A percentile compares a stretch with the other conserved stretches of the same genome.
Conservation (phyloP, 2,797 vertebrate genomes). For the Fratercula arctica region DNA sequence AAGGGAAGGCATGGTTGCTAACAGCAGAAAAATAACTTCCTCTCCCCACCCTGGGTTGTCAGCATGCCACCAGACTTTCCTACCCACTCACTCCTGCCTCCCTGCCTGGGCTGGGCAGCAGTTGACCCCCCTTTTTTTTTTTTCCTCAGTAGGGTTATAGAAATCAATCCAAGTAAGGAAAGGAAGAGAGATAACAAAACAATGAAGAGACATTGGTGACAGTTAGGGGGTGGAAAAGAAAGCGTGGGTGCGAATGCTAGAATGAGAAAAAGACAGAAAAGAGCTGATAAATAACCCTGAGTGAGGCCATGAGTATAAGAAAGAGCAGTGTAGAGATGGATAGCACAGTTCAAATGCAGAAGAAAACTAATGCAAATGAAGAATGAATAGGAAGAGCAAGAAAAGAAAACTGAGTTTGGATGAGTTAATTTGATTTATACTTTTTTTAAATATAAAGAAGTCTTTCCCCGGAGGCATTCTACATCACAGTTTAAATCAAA, state of each 20-base stretch:
- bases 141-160: not conserved
- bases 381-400: not conserved
- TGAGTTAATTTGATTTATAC: not conserved
- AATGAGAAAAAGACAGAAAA: slow-evolving; percentile 11
- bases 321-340: not conserved
- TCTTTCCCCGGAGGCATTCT: not conserved
- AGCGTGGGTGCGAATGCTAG: not conserved
- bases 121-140: not conserved
- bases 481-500: not conserved
- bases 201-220: not conserved
- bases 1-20: not conserved
- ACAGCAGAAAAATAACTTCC: not conserved
- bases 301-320: not conserved
- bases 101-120: not conserved
- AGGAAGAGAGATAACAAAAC: not conserved
- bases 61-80: not conserved
- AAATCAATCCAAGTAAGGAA: not conserved
- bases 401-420: not conserved
- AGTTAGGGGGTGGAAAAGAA: slow-evolving; percentile 4
- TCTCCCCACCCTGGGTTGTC: not conserved
- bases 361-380: slow-evolving; percentile 4
- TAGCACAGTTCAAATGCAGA: not conserved
- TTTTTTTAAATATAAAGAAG: not conserved
- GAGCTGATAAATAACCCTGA: not conserved
- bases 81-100: not conserved